These are phyloP conservation scores for Rotaria socialis DNA, from an alignment of 2,888 invertebrate genomes.

Conservation along the genomic window DNA sequence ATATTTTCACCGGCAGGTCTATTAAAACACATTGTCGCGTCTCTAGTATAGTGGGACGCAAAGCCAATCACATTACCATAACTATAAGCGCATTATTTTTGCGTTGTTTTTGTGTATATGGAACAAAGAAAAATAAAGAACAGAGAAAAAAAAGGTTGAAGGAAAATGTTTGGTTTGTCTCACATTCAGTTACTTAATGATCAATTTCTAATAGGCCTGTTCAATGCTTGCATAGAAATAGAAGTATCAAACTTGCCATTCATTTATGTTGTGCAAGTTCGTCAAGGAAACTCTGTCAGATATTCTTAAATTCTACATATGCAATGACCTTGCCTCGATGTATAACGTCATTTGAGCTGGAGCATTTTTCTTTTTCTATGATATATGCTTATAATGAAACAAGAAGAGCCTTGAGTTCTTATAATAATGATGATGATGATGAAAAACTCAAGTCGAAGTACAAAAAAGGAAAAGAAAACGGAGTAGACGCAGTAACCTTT, in stretches of 20 bases:
- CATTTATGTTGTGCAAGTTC: neutral
- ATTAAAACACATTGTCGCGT: neutral
- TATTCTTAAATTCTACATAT: neutral
- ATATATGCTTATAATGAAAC: slow-evolving; percentile 2
- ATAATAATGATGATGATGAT: neutral
- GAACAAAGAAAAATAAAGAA: neutral
- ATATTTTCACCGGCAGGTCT: neutral
- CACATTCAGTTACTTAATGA: neutral
- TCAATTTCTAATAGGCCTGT: neutral
- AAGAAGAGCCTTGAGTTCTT: neutral
- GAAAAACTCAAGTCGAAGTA: neutral
- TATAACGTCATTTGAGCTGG: neutral
- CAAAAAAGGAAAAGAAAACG: neutral
- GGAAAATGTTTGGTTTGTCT: neutral
- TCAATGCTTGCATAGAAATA: neutral
- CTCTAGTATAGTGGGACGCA: neutral
- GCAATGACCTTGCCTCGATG: neutral
- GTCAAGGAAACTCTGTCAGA: neutral
- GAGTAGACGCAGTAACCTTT: neutral
- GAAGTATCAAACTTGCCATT: neutral
- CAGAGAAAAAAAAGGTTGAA: neutral
- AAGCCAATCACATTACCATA: neutral
- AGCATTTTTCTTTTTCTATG: neutral
- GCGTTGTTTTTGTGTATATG: neutral
- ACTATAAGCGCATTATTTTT: neutral